These are phyloP conservation scores for Camponotus fellah DNA, from an alignment of 2,888 invertebrate genomes.

Conservation along the genomic window DNA sequence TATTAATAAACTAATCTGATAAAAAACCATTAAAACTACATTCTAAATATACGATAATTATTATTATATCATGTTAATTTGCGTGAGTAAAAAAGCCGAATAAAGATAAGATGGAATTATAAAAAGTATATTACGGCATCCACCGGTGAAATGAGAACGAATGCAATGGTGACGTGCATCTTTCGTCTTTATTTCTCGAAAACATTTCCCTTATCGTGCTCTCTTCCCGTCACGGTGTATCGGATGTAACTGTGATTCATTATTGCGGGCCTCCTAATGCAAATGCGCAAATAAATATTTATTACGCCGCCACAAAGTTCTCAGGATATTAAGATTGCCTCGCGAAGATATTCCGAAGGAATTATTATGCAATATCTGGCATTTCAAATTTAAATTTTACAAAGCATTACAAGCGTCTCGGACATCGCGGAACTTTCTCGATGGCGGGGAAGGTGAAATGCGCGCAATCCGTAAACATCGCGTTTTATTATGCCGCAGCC, in stretches of 20 bases:
- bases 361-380: conserved; percentile 56
- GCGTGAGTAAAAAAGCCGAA: neutral
- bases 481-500: conserved; percentile 51
- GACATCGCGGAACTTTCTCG: conserved; percentile 27
- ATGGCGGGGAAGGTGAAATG: conserved; percentile 24
- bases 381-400: conserved; percentile 55
- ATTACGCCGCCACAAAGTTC: conserved; percentile 43
- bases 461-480: conserved; percentile 39
- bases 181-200: conserved; percentile 57
- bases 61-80: conserved; percentile 11
- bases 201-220: conserved; percentile 44
- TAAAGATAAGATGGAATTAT: conserved; percentile 61
- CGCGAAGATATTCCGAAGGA: conserved; percentile 36
- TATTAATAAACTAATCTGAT: neutral
- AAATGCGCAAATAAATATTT: conserved; percentile 55
- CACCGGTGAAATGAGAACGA: conserved; percentile 67
- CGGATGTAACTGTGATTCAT: conserved; percentile 55
- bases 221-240: conserved; percentile 15
- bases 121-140: conserved; percentile 67
- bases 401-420: conserved; percentile 32
- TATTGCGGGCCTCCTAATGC: conserved; percentile 42
- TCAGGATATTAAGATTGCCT: conserved; percentile 47
- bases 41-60: neutral
- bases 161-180: conserved; percentile 55
- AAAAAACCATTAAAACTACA: neutral